Evolutionary conservation across 2,113 vertebrate genomes (phyloP), one percentile per base, ranked within the genome.

Genomic region (Picathartes gymnocephalus): DNA sequence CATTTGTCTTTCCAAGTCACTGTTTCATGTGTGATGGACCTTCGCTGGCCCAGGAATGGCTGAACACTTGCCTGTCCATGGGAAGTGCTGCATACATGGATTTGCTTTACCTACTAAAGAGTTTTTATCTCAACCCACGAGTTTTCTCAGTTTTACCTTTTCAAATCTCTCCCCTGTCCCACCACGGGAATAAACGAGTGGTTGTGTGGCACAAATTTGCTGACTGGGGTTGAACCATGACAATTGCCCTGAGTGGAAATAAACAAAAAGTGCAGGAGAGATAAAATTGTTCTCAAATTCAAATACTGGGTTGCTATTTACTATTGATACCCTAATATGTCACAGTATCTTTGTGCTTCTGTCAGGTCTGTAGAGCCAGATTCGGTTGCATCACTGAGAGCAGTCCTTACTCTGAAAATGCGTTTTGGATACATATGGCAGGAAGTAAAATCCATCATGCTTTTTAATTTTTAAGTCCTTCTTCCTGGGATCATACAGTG

Each of bases 1-100:
- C 0, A 1, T 69, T 83, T 70, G 30, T 25, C 44, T 77, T 77
- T 25, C 58, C 30, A 60, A 69, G 13, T 37, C 54, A 39, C 7
- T 0, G 0, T 25, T 86, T 17, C 1, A 0, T 0, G 1, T 45
- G 40, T 68, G 72, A 45, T 15, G 23, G 15, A 64, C 8, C 13
- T 33, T 3, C 30, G 65, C n/a, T 78, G 14, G 48, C 18, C 24
- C 44, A 64, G 28, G 11, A 37, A 27, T 30, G 37, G 16, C 0
- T 73, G 28, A 61, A 70, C 11, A 51, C 5, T 37, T 53, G 7
- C 21, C 25, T 42, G 30, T 21, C 45, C 50, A 20, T 4, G 37
- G 19, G 23, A 37, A 72, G 15, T 20, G 23, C 12, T 81, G 27
- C n/a, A 35, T 15, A 12, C 6, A 3, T 0, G 0, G 13, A 12